Conservation (phyloP, 2,888 invertebrate genomes). For the Limnephilus lunatus region DNA sequence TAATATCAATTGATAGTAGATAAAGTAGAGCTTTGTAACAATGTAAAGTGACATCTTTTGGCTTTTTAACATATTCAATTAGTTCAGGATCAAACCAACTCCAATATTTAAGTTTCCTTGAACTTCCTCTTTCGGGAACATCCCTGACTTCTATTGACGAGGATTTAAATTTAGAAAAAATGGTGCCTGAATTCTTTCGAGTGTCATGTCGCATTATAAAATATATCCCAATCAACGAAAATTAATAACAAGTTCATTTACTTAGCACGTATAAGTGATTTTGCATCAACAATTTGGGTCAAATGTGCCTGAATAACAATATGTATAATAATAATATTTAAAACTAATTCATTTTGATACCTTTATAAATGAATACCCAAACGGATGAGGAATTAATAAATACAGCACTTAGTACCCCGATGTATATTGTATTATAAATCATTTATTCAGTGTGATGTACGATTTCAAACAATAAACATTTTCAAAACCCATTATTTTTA, state of each 20-base stretch:
- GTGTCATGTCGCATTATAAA: background rate
- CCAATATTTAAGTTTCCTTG: background rate
- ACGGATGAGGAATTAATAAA: slow-evolving; percentile 1
- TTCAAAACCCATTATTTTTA: slow-evolving; percentile 23
- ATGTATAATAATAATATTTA: background rate
- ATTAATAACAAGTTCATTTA: too few species aligned
- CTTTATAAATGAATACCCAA: slow-evolving; percentile 58
- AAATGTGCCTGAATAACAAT: background rate
- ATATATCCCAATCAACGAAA: background rate
- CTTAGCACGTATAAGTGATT: background rate
- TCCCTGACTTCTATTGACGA: background rate
- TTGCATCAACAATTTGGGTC: background rate
- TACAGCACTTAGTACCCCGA: slow-evolving; percentile 27
- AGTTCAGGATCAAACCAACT: background rate
- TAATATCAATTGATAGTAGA: background rate
- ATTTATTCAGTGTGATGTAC: slow-evolving; percentile 41
- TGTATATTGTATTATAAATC: slow-evolving; percentile 38
- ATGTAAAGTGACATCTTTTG: background rate
- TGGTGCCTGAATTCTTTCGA: background rate
- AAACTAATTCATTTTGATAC: slow-evolving; percentile 54
- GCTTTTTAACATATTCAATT: background rate
- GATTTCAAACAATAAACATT: slow-evolving; percentile 49
- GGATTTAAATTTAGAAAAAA: background rate
- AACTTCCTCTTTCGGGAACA: background rate
- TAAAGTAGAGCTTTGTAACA: background rate